A percentile compares a stretch with the other conserved stretches of the same genome.
Evolutionary conservation across 2,888 invertebrate genomes (phyloP).

Genomic region (Hesperia comma): DNA sequence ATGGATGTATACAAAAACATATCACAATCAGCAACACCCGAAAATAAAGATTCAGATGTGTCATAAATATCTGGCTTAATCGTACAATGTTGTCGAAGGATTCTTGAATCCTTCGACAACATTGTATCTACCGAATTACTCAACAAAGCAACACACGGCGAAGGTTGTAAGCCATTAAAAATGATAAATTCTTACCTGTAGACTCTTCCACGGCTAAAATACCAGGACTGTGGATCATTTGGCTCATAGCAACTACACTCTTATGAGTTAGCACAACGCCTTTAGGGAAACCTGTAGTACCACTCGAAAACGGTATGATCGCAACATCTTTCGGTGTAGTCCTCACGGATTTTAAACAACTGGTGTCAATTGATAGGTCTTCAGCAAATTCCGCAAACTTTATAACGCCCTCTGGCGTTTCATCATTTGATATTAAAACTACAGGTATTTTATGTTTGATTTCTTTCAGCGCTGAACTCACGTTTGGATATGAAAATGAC

Average conservation of each 20-base stretch:
- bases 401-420: constrained; percentile 83
- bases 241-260: constrained; percentile 79
- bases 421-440: constrained; percentile 71
- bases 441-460: constrained; percentile 78
- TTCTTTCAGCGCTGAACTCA: constrained; percentile 74
- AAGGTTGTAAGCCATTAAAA: not conserved
- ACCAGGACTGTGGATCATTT: constrained; percentile 67
- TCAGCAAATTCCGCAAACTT: constrained; percentile 86
- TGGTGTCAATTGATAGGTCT: constrained; percentile 77
- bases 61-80: too few species aligned
- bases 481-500: constrained; percentile 75
- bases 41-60: too few species aligned
- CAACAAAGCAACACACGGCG: too few species aligned
- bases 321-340: constrained; percentile 84
- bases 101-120: too few species aligned
- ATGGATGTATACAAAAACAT: too few species aligned
- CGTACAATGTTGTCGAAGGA: too few species aligned
- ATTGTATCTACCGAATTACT: too few species aligned
- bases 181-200: constrained; percentile 56
- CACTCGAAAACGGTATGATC: constrained; percentile 92
- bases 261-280: constrained; percentile 87
- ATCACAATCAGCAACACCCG: too few species aligned
- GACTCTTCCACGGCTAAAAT: constrained; percentile 68
- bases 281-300: constrained; percentile 93
- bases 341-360: constrained; percentile 72